Conservation (phyloP, 2,888 invertebrate species). For the Mongoloraphidia duomilia region DNA sequence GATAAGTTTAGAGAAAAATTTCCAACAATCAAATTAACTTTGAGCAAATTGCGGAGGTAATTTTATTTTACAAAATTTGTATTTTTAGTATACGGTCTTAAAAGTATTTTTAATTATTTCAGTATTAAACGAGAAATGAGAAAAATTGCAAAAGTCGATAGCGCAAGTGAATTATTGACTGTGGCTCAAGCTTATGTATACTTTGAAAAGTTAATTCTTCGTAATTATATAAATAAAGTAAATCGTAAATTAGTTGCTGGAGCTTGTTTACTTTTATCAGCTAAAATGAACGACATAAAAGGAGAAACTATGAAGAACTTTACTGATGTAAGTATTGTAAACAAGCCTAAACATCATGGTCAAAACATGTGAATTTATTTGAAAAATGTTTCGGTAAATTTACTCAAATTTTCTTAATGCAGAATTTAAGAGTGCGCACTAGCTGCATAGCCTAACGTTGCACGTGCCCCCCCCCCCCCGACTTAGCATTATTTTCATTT, state of each 20-base stretch:
- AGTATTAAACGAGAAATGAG: conserved; percentile 94
- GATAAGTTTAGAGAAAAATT: conserved; percentile 93
- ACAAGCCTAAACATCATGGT: no score
- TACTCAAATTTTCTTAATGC: no score
- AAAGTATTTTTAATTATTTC: conserved; percentile 17
- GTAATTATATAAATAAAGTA: conserved; percentile 83
- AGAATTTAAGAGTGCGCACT: background rate
- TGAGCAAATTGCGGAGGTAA: conserved; percentile 91
- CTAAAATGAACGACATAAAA: conserved; percentile 94
- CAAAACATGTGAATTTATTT: no score
- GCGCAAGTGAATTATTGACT: conserved; percentile 69
- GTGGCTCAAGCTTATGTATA: conserved; percentile 97
- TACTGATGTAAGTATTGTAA: conserved; percentile 54
- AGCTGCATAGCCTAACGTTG: no score
- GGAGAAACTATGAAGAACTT: conserved; percentile 73
- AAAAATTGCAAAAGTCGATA: conserved; percentile 75
- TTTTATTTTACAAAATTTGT: conserved; percentile 2
- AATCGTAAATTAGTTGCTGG: conserved; percentile 94
- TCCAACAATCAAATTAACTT: conserved; percentile 83
- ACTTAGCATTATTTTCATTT: no score
- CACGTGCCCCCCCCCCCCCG: no score
- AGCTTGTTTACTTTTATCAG: conserved; percentile 83
- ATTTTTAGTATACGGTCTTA: background rate
- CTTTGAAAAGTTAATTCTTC: conserved; percentile 89
- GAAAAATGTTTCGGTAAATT: background rate